phyloP scores from a whole-genome alignment of 2,113 vertebrate species.

The Neopipo cinnamomea region DNA sequence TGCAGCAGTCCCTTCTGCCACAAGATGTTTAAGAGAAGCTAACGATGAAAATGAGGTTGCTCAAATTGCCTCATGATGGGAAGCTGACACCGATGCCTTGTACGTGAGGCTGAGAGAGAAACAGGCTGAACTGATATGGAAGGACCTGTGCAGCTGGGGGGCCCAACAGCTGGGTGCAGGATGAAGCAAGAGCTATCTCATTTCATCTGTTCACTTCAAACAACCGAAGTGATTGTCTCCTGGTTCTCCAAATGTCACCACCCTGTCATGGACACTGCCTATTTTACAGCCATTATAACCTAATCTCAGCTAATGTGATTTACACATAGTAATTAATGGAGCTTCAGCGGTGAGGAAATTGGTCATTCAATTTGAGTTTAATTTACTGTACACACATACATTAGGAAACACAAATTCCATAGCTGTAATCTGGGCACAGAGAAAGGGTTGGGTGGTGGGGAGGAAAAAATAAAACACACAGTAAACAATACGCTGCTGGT shows the following conservation, averaged over 20 bases:
- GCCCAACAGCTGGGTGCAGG: not conserved
- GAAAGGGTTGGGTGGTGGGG: not conserved
- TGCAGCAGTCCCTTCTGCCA: not conserved
- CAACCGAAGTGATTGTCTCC: not conserved
- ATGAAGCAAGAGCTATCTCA: not conserved
- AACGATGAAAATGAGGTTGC: not conserved
- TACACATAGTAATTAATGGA: constrained; percentile 57
- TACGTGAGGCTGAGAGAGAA: fast-evolving
- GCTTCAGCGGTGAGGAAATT: constrained; percentile 51
- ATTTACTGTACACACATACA: constrained; percentile 45
- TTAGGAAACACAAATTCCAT: constrained; percentile 11
- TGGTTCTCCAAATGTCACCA: not conserved
- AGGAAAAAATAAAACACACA: not conserved
- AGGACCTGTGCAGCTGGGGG: not conserved
- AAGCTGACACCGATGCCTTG: not conserved
- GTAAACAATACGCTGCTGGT: not conserved
- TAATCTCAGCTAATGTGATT: constrained; percentile 53
- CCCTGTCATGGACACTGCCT: not conserved
- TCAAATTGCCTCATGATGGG: fast-evolving
- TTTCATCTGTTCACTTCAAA: not conserved
- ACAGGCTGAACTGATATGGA: not conserved
- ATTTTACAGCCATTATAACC: constrained; percentile 48
- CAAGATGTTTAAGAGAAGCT: not conserved
- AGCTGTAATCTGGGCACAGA: not conserved
- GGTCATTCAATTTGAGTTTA: constrained; percentile 44